These are phyloP conservation scores for Parnassius glacialis DNA, from an alignment of 2,888 invertebrate species.

Conservation along the genomic window DNA sequence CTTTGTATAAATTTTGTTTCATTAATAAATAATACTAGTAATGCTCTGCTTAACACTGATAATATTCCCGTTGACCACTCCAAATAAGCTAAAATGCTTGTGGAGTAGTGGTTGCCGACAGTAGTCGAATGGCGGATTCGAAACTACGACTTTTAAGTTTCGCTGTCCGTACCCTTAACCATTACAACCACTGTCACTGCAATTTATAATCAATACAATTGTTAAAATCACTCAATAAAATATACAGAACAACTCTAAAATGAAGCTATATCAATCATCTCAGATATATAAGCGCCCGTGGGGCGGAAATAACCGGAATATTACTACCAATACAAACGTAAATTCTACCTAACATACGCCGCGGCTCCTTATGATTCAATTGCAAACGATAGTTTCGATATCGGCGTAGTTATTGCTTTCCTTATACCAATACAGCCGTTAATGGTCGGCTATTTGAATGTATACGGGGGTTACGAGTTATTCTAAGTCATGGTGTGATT, in stretches of 20 bases:
- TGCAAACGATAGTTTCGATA: conserved; percentile 51
- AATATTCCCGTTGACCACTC: too few species aligned
- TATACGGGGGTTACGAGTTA: conserved; percentile 37
- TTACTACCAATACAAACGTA: conserved; percentile 36
- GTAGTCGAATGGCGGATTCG: too few species aligned
- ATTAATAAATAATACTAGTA: too few species aligned
- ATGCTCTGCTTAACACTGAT: not conserved
- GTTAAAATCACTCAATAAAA: conserved; percentile 2
- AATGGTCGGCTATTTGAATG: conserved; percentile 57
- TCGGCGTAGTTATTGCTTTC: conserved; percentile 30
- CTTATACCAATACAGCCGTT: conserved; percentile 44
- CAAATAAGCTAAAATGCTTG: not conserved
- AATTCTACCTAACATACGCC: conserved; percentile 30
- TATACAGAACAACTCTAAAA: conserved; percentile 4
- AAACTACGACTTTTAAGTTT: too few species aligned
- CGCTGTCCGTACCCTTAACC: too few species aligned
- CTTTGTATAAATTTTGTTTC: too few species aligned
- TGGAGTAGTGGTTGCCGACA: not conserved
- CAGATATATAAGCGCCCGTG: conserved; percentile 20
- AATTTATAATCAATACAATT: not conserved
- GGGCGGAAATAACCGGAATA: conserved; percentile 35
- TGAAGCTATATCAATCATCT: not conserved
- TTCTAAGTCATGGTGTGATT: conserved; percentile 26
- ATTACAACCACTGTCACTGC: too few species aligned
- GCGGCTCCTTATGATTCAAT: conserved; percentile 44